phyloP scores from a whole-genome alignment of 2,888 invertebrate species.

The Beris chalybata region DNA sequence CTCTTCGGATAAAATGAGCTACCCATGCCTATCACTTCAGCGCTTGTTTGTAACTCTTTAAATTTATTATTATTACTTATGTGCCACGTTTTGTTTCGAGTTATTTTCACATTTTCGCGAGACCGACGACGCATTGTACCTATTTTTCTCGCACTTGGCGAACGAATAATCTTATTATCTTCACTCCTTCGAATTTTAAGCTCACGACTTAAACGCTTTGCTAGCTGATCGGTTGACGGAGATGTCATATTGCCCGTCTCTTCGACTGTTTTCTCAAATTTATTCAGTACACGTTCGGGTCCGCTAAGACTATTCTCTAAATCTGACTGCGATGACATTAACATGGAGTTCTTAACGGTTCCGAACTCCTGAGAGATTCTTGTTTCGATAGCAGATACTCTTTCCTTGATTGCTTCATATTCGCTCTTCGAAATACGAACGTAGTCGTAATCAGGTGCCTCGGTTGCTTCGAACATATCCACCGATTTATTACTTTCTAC shows the following conservation, averaged over 20 bases:
- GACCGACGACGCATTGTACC: constrained; percentile 73
- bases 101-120: constrained; percentile 62
- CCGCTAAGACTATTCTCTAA: constrained; percentile 47
- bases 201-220: constrained; percentile 70
- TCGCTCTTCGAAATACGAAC: constrained; percentile 73
- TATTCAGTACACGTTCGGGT: constrained; percentile 68
- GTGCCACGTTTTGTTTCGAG: constrained; percentile 70
- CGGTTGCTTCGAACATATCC: background rate
- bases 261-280: constrained; percentile 73
- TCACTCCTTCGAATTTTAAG: constrained; percentile 71
- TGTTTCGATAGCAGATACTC: constrained; percentile 73
- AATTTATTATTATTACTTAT: constrained; percentile 46
- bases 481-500: background rate
- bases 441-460: constrained; percentile 59
- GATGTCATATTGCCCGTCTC: constrained; percentile 59
- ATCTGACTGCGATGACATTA: constrained; percentile 22
- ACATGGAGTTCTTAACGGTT: constrained; percentile 41
- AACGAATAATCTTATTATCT: constrained; percentile 72
- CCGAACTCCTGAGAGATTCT: constrained; percentile 70
- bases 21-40: constrained; percentile 30
- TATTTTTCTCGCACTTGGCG: constrained; percentile 81
- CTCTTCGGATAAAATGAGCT: constrained; percentile 58
- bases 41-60: constrained; percentile 28
- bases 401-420: constrained; percentile 75
- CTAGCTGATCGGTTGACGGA: constrained; percentile 59